A percentile compares a stretch with the other conserved stretches of the same genome.
Conservation (phyloP, 2,797 vertebrate genomes). For the Lemur catta region DNA sequence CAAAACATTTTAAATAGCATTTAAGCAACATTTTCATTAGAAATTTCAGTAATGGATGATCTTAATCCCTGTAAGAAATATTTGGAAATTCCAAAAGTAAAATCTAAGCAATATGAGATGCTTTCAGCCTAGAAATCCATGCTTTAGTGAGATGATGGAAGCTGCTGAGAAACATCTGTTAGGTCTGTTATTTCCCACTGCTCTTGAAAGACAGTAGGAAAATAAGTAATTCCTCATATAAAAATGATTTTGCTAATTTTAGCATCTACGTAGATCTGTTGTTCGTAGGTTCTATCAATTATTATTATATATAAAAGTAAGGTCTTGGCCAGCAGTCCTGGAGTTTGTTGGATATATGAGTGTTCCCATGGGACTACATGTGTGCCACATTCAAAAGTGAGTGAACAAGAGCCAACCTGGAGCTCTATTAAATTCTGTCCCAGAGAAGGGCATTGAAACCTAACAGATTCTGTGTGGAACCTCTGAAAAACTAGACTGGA, state of each 20-base stretch:
- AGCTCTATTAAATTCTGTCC: background rate
- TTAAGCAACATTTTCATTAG: constrained; percentile 14
- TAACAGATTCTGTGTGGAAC: background rate
- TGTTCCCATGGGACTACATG: background rate
- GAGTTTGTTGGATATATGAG: background rate
- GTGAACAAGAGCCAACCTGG: background rate
- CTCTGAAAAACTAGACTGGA: background rate
- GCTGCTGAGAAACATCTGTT: background rate
- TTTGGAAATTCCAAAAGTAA: background rate
- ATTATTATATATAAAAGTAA: background rate
- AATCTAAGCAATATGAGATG: background rate
- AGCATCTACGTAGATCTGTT: background rate
- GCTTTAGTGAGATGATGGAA: background rate
- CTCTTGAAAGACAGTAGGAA: background rate
- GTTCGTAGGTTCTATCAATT: background rate
- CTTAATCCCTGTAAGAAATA: background rate
- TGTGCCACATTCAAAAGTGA: background rate
- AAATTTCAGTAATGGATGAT: background rate
- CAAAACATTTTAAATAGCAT: background rate
- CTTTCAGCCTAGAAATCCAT: background rate
- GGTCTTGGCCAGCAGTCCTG: background rate
- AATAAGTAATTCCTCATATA: background rate
- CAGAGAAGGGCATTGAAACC: background rate
- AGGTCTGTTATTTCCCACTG: background rate
- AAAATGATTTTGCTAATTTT: background rate